phyloP scores from a whole-genome alignment of 2,113 vertebrate species.

The Ageneiosus marmoratus region DNA sequence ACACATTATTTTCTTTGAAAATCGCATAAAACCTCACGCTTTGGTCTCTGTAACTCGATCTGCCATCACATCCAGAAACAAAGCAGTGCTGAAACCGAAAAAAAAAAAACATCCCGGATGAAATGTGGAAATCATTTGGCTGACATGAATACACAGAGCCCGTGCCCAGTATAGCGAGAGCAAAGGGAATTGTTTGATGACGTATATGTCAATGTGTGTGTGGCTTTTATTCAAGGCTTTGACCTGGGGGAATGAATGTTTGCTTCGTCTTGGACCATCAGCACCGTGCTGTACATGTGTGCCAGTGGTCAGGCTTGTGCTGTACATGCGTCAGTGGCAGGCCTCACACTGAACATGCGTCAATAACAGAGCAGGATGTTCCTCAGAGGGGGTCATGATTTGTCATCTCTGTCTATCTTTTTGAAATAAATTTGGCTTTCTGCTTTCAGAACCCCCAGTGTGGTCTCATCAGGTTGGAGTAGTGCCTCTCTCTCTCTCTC shows the following conservation, averaged over 20 bases:
- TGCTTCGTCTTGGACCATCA: slow-evolving; percentile 46
- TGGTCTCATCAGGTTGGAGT: not conserved
- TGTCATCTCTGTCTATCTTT: slow-evolving; percentile 53
- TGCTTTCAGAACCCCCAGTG: slow-evolving; percentile 14
- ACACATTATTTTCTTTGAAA: slow-evolving; percentile 15
- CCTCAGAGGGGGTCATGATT: slow-evolving; percentile 27
- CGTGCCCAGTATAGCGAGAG: slow-evolving; percentile 59
- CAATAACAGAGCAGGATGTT: slow-evolving; percentile 44
- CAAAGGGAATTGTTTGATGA: slow-evolving; percentile 53
- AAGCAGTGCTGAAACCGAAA: slow-evolving; percentile 36
- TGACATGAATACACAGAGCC: slow-evolving; percentile 30
- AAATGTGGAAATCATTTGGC: slow-evolving; percentile 68
- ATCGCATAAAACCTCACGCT: slow-evolving; percentile 32
- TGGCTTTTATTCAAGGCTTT: slow-evolving; percentile 28
- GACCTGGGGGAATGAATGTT: slow-evolving; percentile 49
- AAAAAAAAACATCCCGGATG: slow-evolving; percentile 47
- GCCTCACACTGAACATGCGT: slow-evolving; percentile 47
- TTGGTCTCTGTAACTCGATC: slow-evolving; percentile 40
- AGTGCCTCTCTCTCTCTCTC: not conserved
- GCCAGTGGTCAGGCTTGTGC: slow-evolving; percentile 23
- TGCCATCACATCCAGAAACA: slow-evolving; percentile 33
- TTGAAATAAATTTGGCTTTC: slow-evolving; percentile 34
- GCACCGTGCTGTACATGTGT: not conserved
- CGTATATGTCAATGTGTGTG: slow-evolving; percentile 39
- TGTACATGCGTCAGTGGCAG: slow-evolving; percentile 50